These are phyloP conservation scores for Oligia fasciuncula DNA, from an alignment of 2,888 invertebrate species.

Conservation along the genomic window DNA sequence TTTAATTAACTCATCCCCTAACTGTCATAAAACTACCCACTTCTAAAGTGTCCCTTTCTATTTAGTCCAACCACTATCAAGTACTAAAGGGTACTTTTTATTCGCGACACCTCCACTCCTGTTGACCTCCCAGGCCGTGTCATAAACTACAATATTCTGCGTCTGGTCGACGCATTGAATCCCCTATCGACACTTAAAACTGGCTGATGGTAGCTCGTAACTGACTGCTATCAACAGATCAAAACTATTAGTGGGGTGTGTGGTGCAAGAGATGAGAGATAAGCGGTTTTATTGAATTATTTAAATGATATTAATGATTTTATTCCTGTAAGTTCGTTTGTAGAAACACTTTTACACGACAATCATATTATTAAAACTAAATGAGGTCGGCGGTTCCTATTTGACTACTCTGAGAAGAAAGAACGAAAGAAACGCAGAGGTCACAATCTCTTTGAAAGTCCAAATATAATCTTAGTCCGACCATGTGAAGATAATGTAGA, in stretches of 20 bases:
- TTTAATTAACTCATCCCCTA: conserved; percentile 30
- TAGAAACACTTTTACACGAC: too few species aligned
- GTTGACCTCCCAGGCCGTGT: conserved; percentile 14
- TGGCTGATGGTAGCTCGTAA: conserved; percentile 41
- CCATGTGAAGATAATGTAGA: too few species aligned
- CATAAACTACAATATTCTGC: conserved; percentile 41
- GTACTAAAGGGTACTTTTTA: conserved; percentile 31
- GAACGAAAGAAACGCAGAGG: too few species aligned
- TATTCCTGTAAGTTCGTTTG: too few species aligned
- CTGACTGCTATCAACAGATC: conserved; percentile 59
- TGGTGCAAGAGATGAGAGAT: conserved; percentile 34
- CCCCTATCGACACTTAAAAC: conserved; percentile 50
- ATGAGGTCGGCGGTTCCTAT: too few species aligned
- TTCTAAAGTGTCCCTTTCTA: conserved; percentile 9
- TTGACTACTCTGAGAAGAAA: too few species aligned
- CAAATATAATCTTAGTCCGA: too few species aligned
- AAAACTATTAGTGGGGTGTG: conserved; percentile 44
- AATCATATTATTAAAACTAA: too few species aligned
- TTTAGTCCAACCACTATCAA: conserved; percentile 26
- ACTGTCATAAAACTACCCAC: conserved; percentile 32
- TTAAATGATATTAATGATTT: too few species aligned
- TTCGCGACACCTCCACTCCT: conserved; percentile 1
- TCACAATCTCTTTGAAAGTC: too few species aligned
- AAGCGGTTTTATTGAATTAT: background rate
- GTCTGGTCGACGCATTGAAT: conserved; percentile 36